Base-by-base conservation (phyloP, 1,140 invertebrate genomes). In the Drosophila varians region DNA sequence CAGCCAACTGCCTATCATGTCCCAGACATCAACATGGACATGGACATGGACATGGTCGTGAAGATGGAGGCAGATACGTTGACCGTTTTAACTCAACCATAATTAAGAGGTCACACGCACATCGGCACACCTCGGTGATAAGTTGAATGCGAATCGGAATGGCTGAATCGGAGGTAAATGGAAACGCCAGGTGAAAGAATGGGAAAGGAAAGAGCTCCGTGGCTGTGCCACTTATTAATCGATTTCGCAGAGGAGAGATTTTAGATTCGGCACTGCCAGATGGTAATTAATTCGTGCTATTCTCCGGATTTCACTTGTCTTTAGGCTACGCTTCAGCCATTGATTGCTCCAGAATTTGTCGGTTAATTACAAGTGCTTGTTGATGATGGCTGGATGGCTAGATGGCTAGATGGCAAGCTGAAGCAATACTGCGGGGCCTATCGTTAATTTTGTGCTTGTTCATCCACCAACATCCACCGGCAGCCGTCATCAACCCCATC, bases 261-360 rank as follows among this genome's bases (percentile, higher is more conserved):
- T 45, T 16, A 18, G 38, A 42, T 18, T 18, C 38, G 14, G 38
- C 8, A 16, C 1, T 21, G 25, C 16, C 19, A 34, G 8, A 58
- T 60, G 43, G 43, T 86, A 86, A 79, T 84, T 84, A 86, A 79
- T 86, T 70, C 66, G 40, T 48, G 16, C 61, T 45, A 34, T 66
- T 77, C 76, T 62, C 55, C 60, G 86, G 77, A 84, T 86, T 84
- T 84, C 82, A 82, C 77, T 87, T 86, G 77, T 86, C 82, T 87
- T 80, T 72, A 18, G 68, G 73, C 74, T 49, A 74, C 47, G 64
- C 56, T 48, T 72, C 19, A 65, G 58, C 57, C 74, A 75, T 64
- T 62, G 60, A 75, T 84, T 86, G 79, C 79, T 86, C 80, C 80
- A 84, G 79, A 84, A 84, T 86, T 79, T 86, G 80, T 76, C 55